Evolutionary conservation across 2,113 vertebrate genomes (phyloP), one percentile per base, ranked within the genome.

Genomic region (Hoplias malabaricus): DNA sequence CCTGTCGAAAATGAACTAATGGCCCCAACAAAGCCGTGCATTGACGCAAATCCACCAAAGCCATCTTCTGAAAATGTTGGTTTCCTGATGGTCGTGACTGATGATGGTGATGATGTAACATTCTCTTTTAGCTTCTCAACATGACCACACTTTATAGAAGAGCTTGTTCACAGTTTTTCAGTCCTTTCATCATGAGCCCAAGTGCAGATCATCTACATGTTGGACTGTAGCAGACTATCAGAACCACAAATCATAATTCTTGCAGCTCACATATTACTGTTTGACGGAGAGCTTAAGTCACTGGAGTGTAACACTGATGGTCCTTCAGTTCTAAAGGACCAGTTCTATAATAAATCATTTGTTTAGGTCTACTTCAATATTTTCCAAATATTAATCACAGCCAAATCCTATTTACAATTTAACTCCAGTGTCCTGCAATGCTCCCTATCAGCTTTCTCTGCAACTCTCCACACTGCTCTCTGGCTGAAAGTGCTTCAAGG

Each of bases 1-100:
- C 14, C 36, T 74, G 61, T 13, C 23, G 65, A 76, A 72, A 65
- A 67, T 54, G 67, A 80, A 71, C 59, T 80, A 80, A 83, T 83
- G 73, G 70, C 61, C 59, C 50, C 9, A 67, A 81, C 66, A 84
- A 78, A 84, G 29, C 48, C 57, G 29, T 10, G n/a, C 34, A 72
- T 73, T 67, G 77, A 62, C 21, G 11, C 65, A 42, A 19, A 27
- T 31, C 59, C 19, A 8, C 48, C 38, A 53, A 61, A 76, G 14
- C 53, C 31, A 68, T n/a, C 23, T 70, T 46, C 67, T 79, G 56
- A 53, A n/a, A 75, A 74, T 21, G n/a, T 53, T 23, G 72, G 31
- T 46, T 81, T 69, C 73, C 72, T 75, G 59, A 42, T 57, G 69
- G 34, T 34, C 50, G 27, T n/a, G 61, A 68, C 46, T 38, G 43